Base-by-base conservation (phyloP, 1,140 invertebrate genomes). In the Eumaeus atala region DNA sequence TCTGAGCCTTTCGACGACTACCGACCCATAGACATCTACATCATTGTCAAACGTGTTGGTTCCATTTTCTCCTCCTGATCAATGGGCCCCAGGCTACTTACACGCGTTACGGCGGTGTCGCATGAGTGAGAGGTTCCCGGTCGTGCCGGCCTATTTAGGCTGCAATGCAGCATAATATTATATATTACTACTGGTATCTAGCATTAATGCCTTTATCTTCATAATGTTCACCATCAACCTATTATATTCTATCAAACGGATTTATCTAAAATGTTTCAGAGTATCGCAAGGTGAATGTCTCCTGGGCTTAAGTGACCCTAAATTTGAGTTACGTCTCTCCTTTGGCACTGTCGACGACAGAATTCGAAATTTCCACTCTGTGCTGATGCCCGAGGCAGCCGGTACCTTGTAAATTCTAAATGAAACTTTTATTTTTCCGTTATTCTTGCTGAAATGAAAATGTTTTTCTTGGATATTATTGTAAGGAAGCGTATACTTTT, bases 391-490 rank as follows among this genome's bases (percentile, higher is more conserved):
- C 35, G 44, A 34, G 51, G 52, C 51, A 58, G 57, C 33, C 53
- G 48, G 38, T 18, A 44, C 48, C 51, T 65, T 65, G 57, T 61
- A 65, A 61, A 64, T 64, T 59, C 55, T 59, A 59, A 59, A 60
- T 64, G 55, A 64, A 64, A 64, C 58, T 64, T 64, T 64, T 64
- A 57, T 60, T 55, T 60, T 52, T 52, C 51, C 51, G 51, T 40
- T 42, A 44, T 52, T 52, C 38, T 40, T 40, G 51, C 40, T 40
- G 37, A 51, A 52, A 44, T 18, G 40, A 44, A 52, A 52, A 52
- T 52, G 12, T 52, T 52, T 52, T 52, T 52, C 38, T 42, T 21
- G 51, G 40, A 52, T 42, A 52, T 52, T 42, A 52, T 52, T 40
- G 37, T 42, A 42, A 11, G 37, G 40, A 12, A 28, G 12, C 28